Evolutionary conservation across 2,888 invertebrate species (phyloP).

Genomic region (Fragum whitleyi): DNA sequence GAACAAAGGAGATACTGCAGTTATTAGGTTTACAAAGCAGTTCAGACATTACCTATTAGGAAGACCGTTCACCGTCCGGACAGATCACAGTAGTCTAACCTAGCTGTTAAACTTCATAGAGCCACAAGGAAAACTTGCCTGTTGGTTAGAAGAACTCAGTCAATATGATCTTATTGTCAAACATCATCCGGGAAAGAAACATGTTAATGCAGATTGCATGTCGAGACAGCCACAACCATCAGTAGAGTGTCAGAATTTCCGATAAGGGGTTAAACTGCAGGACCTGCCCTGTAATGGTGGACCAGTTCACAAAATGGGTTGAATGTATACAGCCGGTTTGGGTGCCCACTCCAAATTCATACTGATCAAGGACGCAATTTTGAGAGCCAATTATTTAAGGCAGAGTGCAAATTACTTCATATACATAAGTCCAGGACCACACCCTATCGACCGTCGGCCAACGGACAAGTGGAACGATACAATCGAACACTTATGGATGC

Average conservation of each 20-base stretch:
- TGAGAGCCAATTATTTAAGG: constrained; percentile 15
- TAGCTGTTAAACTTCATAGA: constrained; percentile 59
- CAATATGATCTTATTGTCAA: constrained; percentile 56
- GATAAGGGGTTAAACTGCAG: neutral
- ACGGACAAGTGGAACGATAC: constrained; percentile 29
- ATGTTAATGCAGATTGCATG: constrained; percentile 45
- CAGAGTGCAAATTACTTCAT: constrained; percentile 20
- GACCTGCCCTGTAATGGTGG: constrained; percentile 53
- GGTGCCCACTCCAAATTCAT: constrained; percentile 33
- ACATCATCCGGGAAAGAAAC: constrained; percentile 38
- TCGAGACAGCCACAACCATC: constrained; percentile 28
- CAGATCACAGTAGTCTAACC: constrained; percentile 57
- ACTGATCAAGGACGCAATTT: constrained; percentile 27
- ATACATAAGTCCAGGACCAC: constrained; percentile 39
- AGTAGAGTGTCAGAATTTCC: constrained; percentile 12
- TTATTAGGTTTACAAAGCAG: constrained; percentile 23
- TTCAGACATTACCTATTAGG: constrained; percentile 26
- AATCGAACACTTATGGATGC: constrained; percentile 29
- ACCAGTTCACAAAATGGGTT: constrained; percentile 42
- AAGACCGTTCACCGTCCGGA: constrained; percentile 46
- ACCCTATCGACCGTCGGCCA: constrained; percentile 31
- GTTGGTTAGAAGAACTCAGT: constrained; percentile 60
- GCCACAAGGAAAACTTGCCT: constrained; percentile 51
- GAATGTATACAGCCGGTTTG: constrained; percentile 37
- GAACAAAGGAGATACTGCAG: constrained; percentile 25